These are phyloP conservation scores for Drosophila bunnanda DNA, from an alignment of 2,888 invertebrate genomes.

Conservation along the genomic window DNA sequence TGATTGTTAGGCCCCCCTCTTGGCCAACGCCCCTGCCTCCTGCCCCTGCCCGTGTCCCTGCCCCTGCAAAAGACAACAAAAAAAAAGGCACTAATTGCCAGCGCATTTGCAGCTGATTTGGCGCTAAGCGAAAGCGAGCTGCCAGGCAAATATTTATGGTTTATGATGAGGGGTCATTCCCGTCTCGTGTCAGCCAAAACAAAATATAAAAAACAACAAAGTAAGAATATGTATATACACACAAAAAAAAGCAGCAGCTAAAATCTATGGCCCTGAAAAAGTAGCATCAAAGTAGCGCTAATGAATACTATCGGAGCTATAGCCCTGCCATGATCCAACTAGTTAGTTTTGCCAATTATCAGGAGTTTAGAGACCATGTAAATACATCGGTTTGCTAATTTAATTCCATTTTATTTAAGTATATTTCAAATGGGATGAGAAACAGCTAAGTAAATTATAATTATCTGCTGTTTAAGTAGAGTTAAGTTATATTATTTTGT, in stretches of 20 bases:
- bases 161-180: constrained; percentile 18
- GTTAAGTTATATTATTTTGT: too few relatives aligned
- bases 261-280: constrained; percentile 22
- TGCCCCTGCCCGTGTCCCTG: neutral
- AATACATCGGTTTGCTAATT: neutral
- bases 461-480: too few relatives aligned
- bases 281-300: neutral
- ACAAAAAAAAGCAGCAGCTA: constrained; percentile 4
- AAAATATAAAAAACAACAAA: neutral
- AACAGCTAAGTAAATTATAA: neutral
- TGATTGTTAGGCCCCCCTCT: constrained; percentile 10
- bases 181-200: constrained; percentile 26
- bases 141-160: constrained; percentile 36
- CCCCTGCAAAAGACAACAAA: constrained; percentile 14
- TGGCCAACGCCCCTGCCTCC: constrained; percentile 9
- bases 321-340: neutral
- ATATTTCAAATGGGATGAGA: neutral
- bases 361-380: neutral
- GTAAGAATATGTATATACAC: constrained; percentile 1
- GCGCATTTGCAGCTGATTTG: constrained; percentile 40
- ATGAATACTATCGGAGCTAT: neutral
- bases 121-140: constrained; percentile 34
- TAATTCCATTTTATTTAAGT: neutral
- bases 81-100: constrained; percentile 56
- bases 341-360: constrained; percentile 7